phyloP scores from a whole-genome alignment of 1,140 invertebrate genomes.

The Drosophila nebulosa region DNA sequence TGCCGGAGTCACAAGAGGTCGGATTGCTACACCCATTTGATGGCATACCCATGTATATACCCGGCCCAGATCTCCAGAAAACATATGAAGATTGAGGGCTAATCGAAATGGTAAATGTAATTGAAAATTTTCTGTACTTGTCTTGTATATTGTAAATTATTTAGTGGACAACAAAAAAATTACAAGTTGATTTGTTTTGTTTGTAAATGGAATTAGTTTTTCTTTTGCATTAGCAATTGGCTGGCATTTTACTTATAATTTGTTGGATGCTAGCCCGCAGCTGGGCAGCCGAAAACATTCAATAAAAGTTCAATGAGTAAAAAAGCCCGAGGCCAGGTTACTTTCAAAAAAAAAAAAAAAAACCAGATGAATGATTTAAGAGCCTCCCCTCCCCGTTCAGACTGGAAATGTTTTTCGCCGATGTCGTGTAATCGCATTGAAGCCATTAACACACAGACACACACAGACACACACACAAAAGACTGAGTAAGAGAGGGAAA shows the following conservation, averaged over 20 bases:
- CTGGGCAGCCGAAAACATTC: slow-evolving; percentile 10
- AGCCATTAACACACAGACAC: slow-evolving; percentile 44
- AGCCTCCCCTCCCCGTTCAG: slow-evolving; percentile 27
- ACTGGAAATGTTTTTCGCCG: slow-evolving; percentile 27
- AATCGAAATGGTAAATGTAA: slow-evolving; percentile 14
- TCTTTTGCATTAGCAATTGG: slow-evolving; percentile 13
- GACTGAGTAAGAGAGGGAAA: background rate
- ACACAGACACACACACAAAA: background rate
- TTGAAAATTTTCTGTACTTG: background rate
- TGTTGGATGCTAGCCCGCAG: slow-evolving; percentile 16
- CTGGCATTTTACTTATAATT: background rate
- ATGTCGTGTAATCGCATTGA: slow-evolving; percentile 57
- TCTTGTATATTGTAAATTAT: slow-evolving; percentile 11
- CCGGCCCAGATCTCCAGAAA: background rate
- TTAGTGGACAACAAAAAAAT: background rate
- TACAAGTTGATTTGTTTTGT: background rate
- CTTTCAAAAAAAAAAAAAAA: slow-evolving; percentile 2
- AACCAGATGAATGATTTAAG: slow-evolving; percentile 41
- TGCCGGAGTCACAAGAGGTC: slow-evolving; percentile 28
- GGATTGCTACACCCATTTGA: background rate
- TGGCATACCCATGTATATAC: background rate
- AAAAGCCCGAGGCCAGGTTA: slow-evolving; percentile 19
- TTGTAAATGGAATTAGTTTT: slow-evolving; percentile 38
- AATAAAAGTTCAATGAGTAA: slow-evolving; percentile 38
- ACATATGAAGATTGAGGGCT: background rate